Evolutionary conservation across 2,888 invertebrate genomes (phyloP), one percentile per base, ranked within the genome.

Genomic region (Altica lythri): DNA sequence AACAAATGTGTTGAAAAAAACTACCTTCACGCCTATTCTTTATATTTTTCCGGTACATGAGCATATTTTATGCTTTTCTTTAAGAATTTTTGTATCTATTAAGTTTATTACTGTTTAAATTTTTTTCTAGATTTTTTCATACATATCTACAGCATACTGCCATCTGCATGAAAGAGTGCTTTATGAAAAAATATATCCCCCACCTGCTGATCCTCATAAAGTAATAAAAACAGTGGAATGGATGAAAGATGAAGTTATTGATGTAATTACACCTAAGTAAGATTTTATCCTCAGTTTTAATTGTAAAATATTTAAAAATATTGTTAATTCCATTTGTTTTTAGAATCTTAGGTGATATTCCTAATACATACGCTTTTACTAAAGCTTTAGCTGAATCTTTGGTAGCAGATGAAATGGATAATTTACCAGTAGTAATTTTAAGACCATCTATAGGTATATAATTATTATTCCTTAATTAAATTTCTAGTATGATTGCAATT

Each of bases 331-430:
- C 40, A 45, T 60, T n/a, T 46, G 46, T 43, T 74, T 76, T 9
- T 72, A 86, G 86, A 64, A 79, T 92, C 54, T 75, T 88, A 68
- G 87, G 89, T 30, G 83, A 85, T 60, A 81, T 90, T 50, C 95
- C 95, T 0, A 95, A 95, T 74, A 93, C 94, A 0, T 96, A 96
- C 72, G 93, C 95, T 0, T 95, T 90, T 72, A 95, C 96, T 0
- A 97, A 97, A 78, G 90, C 94, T 0, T 76, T 97, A 9, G 90
- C 92, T 0, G 96, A 97, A 75, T 84, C 87, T 9, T 71, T 95
- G 53, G 88, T 93, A 0, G 85, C 87, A 1, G 90, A 92, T 68
- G 85, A 90, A 40, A 88, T 90, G 77, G 75, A 81, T 1, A 81
- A 85, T 17, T 76, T 97, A 4, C 95, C 95, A 0, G 81, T 87